Evolutionary conservation across 2,113 vertebrate species (phyloP), one percentile per base, ranked within the genome.

Genomic region (Calidris pugnax): DNA sequence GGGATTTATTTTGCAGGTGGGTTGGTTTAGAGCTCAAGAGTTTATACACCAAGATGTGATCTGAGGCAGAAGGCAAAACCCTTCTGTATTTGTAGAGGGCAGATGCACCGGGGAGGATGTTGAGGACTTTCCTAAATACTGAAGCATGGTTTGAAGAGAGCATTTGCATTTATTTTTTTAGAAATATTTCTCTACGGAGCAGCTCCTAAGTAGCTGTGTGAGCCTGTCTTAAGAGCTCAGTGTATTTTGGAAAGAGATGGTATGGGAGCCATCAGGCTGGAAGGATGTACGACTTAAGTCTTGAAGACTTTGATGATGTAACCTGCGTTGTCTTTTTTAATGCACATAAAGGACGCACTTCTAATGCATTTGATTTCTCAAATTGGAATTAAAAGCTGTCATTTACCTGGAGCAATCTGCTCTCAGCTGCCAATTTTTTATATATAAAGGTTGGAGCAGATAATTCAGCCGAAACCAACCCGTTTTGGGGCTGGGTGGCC

Each of bases 241-340:
- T 1, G n/a, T 26, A 32, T 19, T 68, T 33, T 32, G 62, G 53
- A 8, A 35, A 22, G 56, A 37, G 41, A 0, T 13, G 20, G 0
- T 10, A 2, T 0, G 18, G 51, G 27, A 83, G 18, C 32, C 5
- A 1, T 11, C 6, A 4, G 66, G 19, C 60, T 87, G 77, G 45
- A 37, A 50, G 69, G 51, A 16, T 5, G 5, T 2, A 19, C 0
- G 4, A 3, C 27, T 30, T 2, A 6, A 33, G 16, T 10, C 79
- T 43, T 19, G 45, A 23, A 32, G 30, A 14, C n/a, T 77, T 67
- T 4, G 12, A 6, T 26, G n/a, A 23, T 13, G 0, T 7, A 45
- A 14, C 3, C 0, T 2, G 1, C 0, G 0, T 41, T 47, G n/a
- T 12, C 67, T 32, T 28, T 35, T 37, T 22, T 33, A 32, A 5